Evolutionary conservation across 2,113 vertebrate genomes (phyloP).

Genomic region (Oxygymnocypris stewartii): DNA sequence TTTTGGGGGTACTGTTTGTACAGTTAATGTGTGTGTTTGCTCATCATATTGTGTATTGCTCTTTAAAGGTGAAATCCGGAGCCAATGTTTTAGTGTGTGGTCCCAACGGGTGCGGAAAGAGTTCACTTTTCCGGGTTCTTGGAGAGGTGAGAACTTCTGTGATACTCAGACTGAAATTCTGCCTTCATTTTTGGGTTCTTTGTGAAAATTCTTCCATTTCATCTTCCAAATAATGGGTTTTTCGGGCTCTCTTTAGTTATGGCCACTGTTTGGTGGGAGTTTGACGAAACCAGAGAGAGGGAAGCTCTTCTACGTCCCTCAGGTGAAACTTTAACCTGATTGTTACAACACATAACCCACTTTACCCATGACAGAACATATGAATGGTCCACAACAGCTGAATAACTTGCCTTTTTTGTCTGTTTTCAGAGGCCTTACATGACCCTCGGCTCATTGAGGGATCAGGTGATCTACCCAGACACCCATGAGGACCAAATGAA

Average conservation of each 20-base stretch:
- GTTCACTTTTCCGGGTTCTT: slow-evolving; percentile 94
- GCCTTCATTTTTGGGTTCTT: not conserved
- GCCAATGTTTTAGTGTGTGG: slow-evolving; percentile 97
- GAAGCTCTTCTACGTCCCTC: slow-evolving; percentile 97
- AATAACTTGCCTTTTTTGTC: slow-evolving; percentile 19
- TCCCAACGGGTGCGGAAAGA: slow-evolving; percentile 98
- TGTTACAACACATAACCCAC: not conserved
- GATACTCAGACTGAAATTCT: not conserved
- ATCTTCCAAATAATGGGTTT: not conserved
- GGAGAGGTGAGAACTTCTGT: slow-evolving; percentile 84
- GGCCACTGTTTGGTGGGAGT: slow-evolving; percentile 93
- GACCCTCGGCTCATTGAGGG: slow-evolving; percentile 93
- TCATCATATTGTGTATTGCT: not conserved
- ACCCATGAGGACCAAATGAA: slow-evolving; percentile 86
- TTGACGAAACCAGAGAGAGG: slow-evolving; percentile 96
- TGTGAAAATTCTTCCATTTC: not conserved
- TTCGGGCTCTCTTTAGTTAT: slow-evolving; percentile 77
- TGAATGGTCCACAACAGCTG: not conserved
- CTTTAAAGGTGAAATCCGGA: slow-evolving; percentile 86
- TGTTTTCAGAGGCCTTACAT: slow-evolving; percentile 90
- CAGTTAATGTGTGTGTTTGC: not conserved
- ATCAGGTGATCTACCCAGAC: slow-evolving; percentile 98
- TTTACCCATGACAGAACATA: not conserved
- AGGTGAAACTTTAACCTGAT: slow-evolving; percentile 75
- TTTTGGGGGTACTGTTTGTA: no score